Conservation (phyloP, 2,888 invertebrate genomes). For the Apodemia zela region DNA sequence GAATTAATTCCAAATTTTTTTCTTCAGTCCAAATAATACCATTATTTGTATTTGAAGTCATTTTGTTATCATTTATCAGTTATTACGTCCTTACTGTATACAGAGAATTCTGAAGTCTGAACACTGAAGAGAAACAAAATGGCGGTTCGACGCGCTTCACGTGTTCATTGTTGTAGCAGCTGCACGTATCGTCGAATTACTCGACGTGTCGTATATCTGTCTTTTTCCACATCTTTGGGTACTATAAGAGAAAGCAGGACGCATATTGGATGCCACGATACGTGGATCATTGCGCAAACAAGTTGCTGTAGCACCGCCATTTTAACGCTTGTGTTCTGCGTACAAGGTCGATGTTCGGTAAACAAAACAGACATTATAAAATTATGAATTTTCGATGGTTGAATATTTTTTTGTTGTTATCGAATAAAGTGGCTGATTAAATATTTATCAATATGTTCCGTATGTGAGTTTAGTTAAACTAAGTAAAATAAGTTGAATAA, state of each 20-base stretch:
- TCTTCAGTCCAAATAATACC: conserved; percentile 41
- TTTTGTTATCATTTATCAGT: background rate
- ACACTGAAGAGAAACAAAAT: conserved; percentile 18
- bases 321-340: background rate
- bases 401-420: too few species aligned
- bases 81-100: conserved; percentile 14
- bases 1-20: conserved; percentile 43
- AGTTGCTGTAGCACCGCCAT: background rate
- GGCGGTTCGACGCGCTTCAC: conserved; percentile 9
- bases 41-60: conserved; percentile 31
- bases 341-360: conserved; percentile 5
- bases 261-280: background rate
- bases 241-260: background rate
- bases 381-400: too few species aligned
- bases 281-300: background rate
- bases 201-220: background rate
- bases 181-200: background rate
- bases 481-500: too few species aligned
- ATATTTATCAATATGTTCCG: too few species aligned
- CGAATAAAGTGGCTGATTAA: too few species aligned
- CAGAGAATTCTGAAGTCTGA: background rate
- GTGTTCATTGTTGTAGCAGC: background rate
- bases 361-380: background rate
- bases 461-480: too few species aligned
- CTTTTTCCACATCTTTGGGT: background rate